Conservation (phyloP, 2,888 invertebrate species). For the Aplocera efformata region DNA sequence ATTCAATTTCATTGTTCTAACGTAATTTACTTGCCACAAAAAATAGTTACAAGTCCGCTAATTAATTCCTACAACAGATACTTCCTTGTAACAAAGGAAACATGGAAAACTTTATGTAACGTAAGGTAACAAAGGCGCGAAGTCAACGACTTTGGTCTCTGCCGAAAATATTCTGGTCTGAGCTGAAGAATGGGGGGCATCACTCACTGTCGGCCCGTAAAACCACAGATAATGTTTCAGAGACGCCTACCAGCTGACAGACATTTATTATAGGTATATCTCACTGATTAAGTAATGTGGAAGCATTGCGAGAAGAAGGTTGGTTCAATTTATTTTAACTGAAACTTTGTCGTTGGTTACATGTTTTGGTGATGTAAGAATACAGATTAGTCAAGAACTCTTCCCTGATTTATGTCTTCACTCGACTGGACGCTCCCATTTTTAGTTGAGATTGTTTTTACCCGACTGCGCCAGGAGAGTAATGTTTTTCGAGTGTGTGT, state of each 20-base stretch:
- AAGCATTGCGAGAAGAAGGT: no score
- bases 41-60: conserved; percentile 5
- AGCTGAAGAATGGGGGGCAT: conserved; percentile 21
- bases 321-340: no score
- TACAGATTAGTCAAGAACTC: no score
- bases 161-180: conserved; percentile 16
- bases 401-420: no score
- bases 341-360: no score
- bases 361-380: no score
- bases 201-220: conserved; percentile 25
- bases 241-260: conserved; percentile 21
- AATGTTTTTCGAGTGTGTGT: no score
- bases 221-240: no score
- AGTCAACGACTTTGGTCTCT: conserved; percentile 19
- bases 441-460: no score
- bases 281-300: conserved; percentile 3
- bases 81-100: conserved; percentile 10
- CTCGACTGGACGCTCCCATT: no score
- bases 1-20: background rate
- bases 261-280: conserved; percentile 16
- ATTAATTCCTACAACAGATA: conserved; percentile 1
- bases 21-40: background rate
- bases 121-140: conserved; percentile 21
- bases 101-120: conserved; percentile 20
- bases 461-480: no score